These are phyloP conservation scores for Echinarachnius parma DNA, from an alignment of 53 echinoderm and acorn worm species.

Conservation along the genomic window DNA sequence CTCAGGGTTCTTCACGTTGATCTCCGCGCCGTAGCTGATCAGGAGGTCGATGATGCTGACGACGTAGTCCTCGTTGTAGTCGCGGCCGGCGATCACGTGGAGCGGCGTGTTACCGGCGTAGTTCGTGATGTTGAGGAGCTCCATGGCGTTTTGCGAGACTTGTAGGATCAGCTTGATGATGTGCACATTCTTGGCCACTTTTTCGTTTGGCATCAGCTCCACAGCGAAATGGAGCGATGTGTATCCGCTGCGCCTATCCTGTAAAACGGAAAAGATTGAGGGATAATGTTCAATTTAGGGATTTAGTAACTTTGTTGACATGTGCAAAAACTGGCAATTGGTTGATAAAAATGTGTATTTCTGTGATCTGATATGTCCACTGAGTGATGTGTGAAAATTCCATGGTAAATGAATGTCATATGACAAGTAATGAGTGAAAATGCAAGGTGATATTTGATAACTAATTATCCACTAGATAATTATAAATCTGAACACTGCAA, in stretches of 20 bases:
- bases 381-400: no score
- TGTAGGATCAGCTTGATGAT: constrained; percentile 57
- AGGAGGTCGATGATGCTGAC: constrained; percentile 43
- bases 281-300: no score
- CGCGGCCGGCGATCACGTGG: constrained; percentile 70
- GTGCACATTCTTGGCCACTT: constrained; percentile 38
- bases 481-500: no score
- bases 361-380: no score
- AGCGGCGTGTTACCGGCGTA: constrained; percentile 89
- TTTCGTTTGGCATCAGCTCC: constrained; percentile 34
- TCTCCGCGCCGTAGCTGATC: constrained; percentile 54
- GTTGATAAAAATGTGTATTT: no score
- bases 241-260: constrained; percentile 79
- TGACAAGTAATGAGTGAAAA: no score
- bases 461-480: no score
- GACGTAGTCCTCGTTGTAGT: constrained; percentile 41
- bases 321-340: no score
- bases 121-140: constrained; percentile 51
- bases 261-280: no score
- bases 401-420: no score
- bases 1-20: constrained; percentile 54
- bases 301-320: no score
- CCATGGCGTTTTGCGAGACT: constrained; percentile 28
- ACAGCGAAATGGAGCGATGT: constrained; percentile 79
- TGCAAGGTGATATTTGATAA: no score